phyloP scores from a whole-genome alignment of 92 coral and sea anemone genomes.

The Micromussa lordhowensis region DNA sequence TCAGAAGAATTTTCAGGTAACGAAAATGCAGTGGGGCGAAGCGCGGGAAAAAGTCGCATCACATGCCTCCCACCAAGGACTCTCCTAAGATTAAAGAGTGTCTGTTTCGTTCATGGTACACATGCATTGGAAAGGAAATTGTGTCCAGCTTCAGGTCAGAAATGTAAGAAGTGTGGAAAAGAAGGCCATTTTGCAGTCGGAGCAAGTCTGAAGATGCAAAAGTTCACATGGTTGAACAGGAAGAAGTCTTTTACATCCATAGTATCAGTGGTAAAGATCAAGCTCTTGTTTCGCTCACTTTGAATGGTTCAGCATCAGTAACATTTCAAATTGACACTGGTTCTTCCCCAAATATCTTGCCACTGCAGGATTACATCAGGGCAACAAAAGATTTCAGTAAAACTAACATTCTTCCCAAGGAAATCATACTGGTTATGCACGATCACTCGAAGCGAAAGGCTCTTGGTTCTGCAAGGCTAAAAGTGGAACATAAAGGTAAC shows the following conservation, averaged over 20 bases:
- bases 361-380: slow-evolving; percentile 14
- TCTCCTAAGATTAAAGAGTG: slow-evolving; percentile 37
- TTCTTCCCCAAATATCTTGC: slow-evolving; percentile 15
- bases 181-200: slow-evolving; percentile 54
- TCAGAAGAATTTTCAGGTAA: neutral
- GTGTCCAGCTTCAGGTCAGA: slow-evolving; percentile 55
- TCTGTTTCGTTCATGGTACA: slow-evolving; percentile 32
- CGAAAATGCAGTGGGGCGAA: too few species aligned
- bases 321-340: neutral
- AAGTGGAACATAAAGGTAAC: slow-evolving; percentile 22
- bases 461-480: slow-evolving; percentile 38
- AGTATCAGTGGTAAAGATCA: neutral
- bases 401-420: slow-evolving; percentile 38
- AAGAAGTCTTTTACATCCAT: neutral
- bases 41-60: neutral
- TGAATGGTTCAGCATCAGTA: neutral
- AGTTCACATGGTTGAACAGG: slow-evolving; percentile 24
- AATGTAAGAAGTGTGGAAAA: slow-evolving; percentile 49
- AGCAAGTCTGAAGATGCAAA: slow-evolving; percentile 45
- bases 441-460: slow-evolving; percentile 52
- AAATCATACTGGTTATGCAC: slow-evolving; percentile 49
- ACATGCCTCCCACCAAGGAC: neutral
- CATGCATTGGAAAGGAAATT: slow-evolving; percentile 27
- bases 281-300: neutral
- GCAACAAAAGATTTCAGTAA: neutral